Percentiles rank a stretch among this genome's conserved stretches.
These are phyloP conservation scores for Drosophila santomea DNA, from an alignment of 1,140 invertebrate genomes.

Conservation along the genomic window DNA sequence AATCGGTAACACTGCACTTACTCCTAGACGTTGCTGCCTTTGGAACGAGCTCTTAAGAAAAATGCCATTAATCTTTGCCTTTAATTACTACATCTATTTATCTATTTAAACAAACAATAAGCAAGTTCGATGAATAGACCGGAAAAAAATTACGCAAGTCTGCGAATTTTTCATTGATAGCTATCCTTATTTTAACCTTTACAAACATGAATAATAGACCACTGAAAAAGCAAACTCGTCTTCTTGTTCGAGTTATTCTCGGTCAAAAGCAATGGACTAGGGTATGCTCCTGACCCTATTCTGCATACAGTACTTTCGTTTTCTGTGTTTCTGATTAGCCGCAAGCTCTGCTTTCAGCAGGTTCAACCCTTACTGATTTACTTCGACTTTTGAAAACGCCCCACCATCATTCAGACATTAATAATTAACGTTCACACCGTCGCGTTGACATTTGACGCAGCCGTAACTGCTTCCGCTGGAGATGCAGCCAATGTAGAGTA, in stretches of 20 bases:
- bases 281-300: conserved; percentile 35
- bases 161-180: too few species aligned
- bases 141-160: neutral
- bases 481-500: conserved; percentile 11
- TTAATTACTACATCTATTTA: too few species aligned
- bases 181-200: conserved; percentile 29
- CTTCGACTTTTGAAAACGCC: conserved; percentile 40
- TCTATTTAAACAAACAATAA: too few species aligned
- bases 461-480: conserved; percentile 25
- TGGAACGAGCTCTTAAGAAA: neutral
- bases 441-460: conserved; percentile 58
- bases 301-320: conserved; percentile 23
- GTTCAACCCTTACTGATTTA: neutral
- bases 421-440: conserved; percentile 61
- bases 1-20: neutral
- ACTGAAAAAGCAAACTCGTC: conserved; percentile 15
- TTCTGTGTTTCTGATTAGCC: conserved; percentile 47
- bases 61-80: too few species aligned
- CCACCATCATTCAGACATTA: conserved; percentile 58
- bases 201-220: conserved; percentile 19
- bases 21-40: neutral
- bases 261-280: conserved; percentile 8
- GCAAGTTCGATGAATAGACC: too few species aligned
- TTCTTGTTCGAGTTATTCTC: conserved; percentile 23
- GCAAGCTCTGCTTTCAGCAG: conserved; percentile 27